A percentile compares a stretch with the other conserved stretches of the same genome.
phyloP scores from a whole-genome alignment of 2,113 vertebrate genomes.

The Lagopus muta region DNA sequence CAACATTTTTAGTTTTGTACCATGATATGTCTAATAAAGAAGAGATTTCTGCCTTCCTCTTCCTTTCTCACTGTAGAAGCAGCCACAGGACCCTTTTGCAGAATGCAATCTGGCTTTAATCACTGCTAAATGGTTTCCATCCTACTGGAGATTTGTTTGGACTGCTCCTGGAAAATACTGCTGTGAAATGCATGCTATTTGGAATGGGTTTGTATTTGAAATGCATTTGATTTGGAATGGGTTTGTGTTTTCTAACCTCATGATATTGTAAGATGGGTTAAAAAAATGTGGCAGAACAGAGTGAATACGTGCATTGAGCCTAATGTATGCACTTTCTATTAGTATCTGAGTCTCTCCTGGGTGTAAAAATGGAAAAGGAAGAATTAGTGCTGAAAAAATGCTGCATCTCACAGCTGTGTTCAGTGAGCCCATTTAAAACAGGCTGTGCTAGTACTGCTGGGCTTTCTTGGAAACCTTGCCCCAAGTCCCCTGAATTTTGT shows the following conservation, averaged over 20 bases:
- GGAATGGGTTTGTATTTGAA: neutral
- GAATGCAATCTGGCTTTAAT: constrained; percentile 3
- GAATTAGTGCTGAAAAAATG: neutral
- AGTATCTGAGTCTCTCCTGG: neutral
- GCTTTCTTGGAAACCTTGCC: neutral
- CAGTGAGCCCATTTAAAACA: neutral
- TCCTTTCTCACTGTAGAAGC: neutral
- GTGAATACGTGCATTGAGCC: neutral
- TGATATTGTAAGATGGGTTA: neutral
- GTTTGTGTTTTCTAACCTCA: neutral
- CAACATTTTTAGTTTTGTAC: neutral
- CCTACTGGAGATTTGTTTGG: neutral
- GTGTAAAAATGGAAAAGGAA: neutral
- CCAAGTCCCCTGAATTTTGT: neutral
- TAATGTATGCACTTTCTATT: neutral
- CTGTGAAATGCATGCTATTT: neutral
- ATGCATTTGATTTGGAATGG: neutral
- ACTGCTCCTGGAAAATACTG: neutral
- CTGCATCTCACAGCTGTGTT: neutral
- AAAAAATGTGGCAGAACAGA: neutral
- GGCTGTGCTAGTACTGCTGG: neutral
- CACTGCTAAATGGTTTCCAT: neutral
- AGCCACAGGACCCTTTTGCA: neutral
- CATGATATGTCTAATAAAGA: neutral
- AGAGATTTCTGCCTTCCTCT: neutral